A percentile compares a stretch with the other conserved stretches of the same genome.
phyloP scores from a whole-genome alignment of 2,888 invertebrate genomes.

The Eupsilia transversa region DNA sequence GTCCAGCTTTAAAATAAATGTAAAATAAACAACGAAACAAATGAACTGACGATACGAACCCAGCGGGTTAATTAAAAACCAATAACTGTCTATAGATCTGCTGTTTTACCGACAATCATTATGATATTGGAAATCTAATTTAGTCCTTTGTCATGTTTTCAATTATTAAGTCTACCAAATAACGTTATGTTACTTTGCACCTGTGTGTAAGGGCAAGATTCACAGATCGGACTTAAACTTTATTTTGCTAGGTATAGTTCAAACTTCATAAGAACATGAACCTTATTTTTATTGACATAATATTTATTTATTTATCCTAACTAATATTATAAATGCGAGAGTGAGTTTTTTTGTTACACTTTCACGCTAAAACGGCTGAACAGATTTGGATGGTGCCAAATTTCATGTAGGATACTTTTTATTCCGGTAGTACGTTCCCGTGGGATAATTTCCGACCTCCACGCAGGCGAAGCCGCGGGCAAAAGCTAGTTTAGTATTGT shows the following conservation, averaged over 20 bases:
- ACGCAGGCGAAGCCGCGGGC: no score
- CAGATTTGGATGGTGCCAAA: no score
- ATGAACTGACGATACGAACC: constrained; percentile 28
- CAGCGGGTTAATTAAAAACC: constrained; percentile 52
- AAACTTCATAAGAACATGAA: background rate
- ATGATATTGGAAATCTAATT: constrained; percentile 18
- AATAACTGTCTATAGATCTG: constrained; percentile 41
- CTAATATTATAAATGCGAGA: no score
- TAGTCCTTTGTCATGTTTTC: constrained; percentile 3
- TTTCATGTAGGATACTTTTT: no score
- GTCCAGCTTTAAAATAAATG: constrained; percentile 25
- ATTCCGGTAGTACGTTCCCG: no score
- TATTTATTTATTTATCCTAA: no score
- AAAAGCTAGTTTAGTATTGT: no score
- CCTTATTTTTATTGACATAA: no score
- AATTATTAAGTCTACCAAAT: background rate
- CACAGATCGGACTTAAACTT: background rate
- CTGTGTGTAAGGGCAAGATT: background rate
- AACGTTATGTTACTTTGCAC: background rate
- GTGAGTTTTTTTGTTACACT: no score
- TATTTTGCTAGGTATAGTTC: background rate
- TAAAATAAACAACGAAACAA: constrained; percentile 40
- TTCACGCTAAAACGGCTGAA: no score
- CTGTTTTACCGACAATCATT: constrained; percentile 7
- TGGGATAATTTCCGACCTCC: no score